Evolutionary conservation across 1,140 invertebrate species (phyloP).

Genomic region (Drosophila nigrodunni): DNA sequence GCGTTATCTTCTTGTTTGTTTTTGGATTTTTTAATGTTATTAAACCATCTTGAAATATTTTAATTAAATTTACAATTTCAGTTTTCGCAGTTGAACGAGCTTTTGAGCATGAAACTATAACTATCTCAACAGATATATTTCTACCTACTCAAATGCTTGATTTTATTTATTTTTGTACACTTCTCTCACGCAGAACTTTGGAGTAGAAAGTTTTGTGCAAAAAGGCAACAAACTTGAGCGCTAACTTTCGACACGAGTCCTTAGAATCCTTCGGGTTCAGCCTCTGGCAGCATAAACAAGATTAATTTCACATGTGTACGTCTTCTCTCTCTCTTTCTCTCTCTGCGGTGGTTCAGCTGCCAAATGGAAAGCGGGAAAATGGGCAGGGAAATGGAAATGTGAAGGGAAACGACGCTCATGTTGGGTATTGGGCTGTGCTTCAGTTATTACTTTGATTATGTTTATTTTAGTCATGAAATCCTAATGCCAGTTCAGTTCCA

Average conservation of each 20-base stretch:
- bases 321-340: slow-evolving; percentile 12
- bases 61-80: slow-evolving; percentile 69
- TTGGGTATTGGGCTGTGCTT: slow-evolving; percentile 18
- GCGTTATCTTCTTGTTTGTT: background rate
- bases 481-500: slow-evolving; percentile 65
- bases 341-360: slow-evolving; percentile 2
- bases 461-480: slow-evolving; percentile 79
- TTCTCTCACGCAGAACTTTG: slow-evolving; percentile 53
- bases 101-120: slow-evolving; percentile 1
- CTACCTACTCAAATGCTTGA: slow-evolving; percentile 42
- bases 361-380: too few species aligned
- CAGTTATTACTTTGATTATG: slow-evolving; percentile 82
- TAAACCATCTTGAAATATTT: slow-evolving; percentile 39
- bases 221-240: slow-evolving; percentile 67
- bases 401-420: background rate
- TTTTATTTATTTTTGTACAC: slow-evolving; percentile 72
- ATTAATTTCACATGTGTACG: slow-evolving; percentile 81
- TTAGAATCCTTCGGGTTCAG: slow-evolving; percentile 41
- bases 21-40: too few species aligned
- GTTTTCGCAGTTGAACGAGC: slow-evolving; percentile 56
- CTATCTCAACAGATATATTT: slow-evolving; percentile 8
- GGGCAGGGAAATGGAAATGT: too few species aligned
- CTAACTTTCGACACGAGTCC: slow-evolving; percentile 65
- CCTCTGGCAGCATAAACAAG: slow-evolving; percentile 70
- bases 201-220: slow-evolving; percentile 53